A percentile compares a stretch with the other conserved stretches of the same genome.
phyloP scores from a whole-genome alignment of 1,140 invertebrate species.

The Phthorimaea operculella region DNA sequence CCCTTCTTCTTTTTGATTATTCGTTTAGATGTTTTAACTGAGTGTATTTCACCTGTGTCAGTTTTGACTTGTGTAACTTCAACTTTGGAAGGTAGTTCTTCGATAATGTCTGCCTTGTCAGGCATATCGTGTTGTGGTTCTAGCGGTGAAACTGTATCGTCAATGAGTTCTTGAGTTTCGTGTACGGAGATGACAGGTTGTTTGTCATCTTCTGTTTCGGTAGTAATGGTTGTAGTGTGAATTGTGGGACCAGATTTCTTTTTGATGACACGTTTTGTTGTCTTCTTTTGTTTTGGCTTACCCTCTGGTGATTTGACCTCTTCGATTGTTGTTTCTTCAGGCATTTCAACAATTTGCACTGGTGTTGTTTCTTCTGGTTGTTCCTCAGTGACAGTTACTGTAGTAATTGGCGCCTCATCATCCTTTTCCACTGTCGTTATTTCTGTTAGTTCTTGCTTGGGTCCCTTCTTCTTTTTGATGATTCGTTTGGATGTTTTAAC shows the following conservation, averaged over 20 bases:
- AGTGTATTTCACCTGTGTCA: slow-evolving; percentile 25
- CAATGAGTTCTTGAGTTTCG: too few species aligned
- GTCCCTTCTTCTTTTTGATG: slow-evolving; percentile 51
- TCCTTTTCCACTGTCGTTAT: slow-evolving; percentile 66
- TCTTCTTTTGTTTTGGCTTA: too few species aligned
- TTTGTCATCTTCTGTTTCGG: too few species aligned
- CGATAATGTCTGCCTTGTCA: too few species aligned
- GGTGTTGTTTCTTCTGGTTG: slow-evolving; percentile 22
- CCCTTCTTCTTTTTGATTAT: slow-evolving; percentile 42
- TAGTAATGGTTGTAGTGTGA: slow-evolving; percentile 28
- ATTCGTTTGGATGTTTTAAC: slow-evolving; percentile 44
- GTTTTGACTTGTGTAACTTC: too few species aligned
- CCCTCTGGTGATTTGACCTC: too few species aligned
- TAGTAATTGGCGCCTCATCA: slow-evolving; percentile 46
- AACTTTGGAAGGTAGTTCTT: too few species aligned
- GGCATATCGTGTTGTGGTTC: too few species aligned
- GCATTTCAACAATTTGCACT: slow-evolving; percentile 43
- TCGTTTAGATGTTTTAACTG: slow-evolving; percentile 34
- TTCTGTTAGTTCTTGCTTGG: slow-evolving; percentile 58
- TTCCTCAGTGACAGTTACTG: slow-evolving; percentile 25
- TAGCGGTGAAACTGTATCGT: too few species aligned
- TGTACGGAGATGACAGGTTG: too few species aligned
- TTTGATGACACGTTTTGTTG: too few species aligned
- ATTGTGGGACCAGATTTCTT: too few species aligned
- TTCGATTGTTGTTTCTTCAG: slow-evolving; percentile 29